Evolutionary conservation across 2,888 invertebrate genomes (phyloP), one percentile per base, ranked within the genome.

Genomic region (Diarsia dahlii): DNA sequence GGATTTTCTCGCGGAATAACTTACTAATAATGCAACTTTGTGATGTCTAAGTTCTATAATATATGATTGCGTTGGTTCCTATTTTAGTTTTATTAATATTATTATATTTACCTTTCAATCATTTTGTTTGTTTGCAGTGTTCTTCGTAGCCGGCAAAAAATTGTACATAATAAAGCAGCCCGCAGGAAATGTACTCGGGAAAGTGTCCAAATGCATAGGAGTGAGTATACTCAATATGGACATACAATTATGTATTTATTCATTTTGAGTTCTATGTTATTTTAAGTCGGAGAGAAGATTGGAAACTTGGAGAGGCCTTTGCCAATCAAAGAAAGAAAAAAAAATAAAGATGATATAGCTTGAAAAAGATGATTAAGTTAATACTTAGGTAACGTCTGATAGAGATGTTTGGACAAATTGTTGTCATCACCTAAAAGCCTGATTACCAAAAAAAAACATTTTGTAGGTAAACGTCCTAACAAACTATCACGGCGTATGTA

Each of bases 161-260:
- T 86, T 98, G 85, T 99, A 99, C 91, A 97, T 97, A 79, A 97
- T 98, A 58, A 97, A 97, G 85, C 97, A 98, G 63, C 98, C 99
- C 0, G 96, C 98, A 72, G 99, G 99, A 46, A 99, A 99, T 91
- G 97, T 99, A 85, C 95, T 99, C 34, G 97, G 98, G 5, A 97
- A 97, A 91, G 99, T 99, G 0, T 95, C 97, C 34, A 97, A 97
- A 82, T 98, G 99, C 91, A 97, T 99, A 74, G 95, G 97, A 70
- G 99, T 99, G 97, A 98, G 98, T 97, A 81, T 74, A 76, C 9
- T 28, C 0, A n/a, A 60, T 12, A 12, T n/a, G 20, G n/a, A n/a
- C 2, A 9, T 34, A 64, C 10, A 18, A n/a, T 15, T 12, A 54
- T 54, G n/a, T 54, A 54, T 54, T 54, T 20, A 39, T 28, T 34